Conservation (phyloP, 2,888 invertebrate species). For the Willowsia nigromaculata region DNA sequence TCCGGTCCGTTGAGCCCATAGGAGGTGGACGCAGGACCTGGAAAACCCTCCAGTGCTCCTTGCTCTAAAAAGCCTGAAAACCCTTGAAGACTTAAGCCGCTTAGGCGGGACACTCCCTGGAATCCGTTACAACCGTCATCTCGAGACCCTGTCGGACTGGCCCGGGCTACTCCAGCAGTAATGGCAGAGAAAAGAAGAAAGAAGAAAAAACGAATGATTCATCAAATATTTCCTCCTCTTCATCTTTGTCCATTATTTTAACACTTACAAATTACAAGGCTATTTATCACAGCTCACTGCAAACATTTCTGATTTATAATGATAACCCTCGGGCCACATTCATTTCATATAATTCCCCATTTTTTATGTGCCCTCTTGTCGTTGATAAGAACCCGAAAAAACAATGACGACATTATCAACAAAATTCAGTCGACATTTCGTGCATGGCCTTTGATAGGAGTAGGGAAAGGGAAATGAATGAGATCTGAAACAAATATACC, state of each 20-base stretch:
- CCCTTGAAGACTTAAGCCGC: constrained; percentile 78
- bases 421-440: neutral
- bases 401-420: neutral
- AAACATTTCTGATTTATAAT: neutral
- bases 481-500: neutral
- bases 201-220: neutral
- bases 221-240: neutral
- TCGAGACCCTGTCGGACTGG: constrained; percentile 76
- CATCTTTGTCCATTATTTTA: neutral
- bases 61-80: constrained; percentile 78
- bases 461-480: neutral
- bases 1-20: constrained; percentile 77
- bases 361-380: no score
- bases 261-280: neutral
- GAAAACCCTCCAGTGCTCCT: constrained; percentile 78
- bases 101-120: constrained; percentile 78
- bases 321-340: neutral
- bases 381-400: no score
- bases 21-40: constrained; percentile 78
- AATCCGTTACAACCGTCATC: constrained; percentile 79
- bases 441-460: neutral
- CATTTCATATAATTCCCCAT: no score
- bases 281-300: neutral
- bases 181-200: no score
- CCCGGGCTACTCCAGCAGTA: constrained; percentile 53